Conservation (phyloP, 2,113 vertebrate genomes). For the Sarotherodon lohbergeri region DNA sequence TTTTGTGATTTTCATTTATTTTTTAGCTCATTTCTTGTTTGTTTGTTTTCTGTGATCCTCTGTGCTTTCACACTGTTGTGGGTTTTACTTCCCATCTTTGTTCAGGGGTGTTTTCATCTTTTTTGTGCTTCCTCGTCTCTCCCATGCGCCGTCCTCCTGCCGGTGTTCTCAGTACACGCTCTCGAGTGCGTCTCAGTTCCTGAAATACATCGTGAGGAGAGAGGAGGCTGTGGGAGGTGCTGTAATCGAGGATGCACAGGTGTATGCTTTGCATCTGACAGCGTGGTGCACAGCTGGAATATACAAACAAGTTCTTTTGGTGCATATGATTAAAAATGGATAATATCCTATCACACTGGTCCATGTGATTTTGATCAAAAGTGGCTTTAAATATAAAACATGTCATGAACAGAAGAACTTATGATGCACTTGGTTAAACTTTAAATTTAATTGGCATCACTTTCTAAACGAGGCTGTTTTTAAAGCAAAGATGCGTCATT, state of each 20-base stretch:
- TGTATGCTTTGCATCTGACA: not conserved
- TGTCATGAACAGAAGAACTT: not conserved
- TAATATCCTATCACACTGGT: accelerated
- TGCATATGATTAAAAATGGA: not conserved
- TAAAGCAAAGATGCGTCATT: not conserved
- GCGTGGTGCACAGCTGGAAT: not conserved
- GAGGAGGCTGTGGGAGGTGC: not conserved
- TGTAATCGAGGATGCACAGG: not conserved
- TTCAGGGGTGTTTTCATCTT: accelerated
- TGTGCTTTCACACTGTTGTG: accelerated
- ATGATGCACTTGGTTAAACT: not conserved
- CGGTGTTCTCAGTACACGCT: accelerated
- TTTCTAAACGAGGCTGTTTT: not conserved
- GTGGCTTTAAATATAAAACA: not conserved
- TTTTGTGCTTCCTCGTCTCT: not conserved
- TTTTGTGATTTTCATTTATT: not conserved
- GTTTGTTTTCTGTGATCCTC: not conserved
- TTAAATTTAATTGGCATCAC: not conserved
- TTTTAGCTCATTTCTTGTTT: not conserved
- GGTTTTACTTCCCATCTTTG: accelerated
- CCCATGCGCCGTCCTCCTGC: not conserved
- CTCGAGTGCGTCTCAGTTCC: accelerated
- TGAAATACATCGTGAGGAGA: not conserved
- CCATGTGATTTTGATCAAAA: not conserved
- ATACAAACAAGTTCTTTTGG: not conserved